These are phyloP conservation scores for Molossus molossus DNA, from an alignment of 2,797 vertebrate genomes.

Conservation along the genomic window DNA sequence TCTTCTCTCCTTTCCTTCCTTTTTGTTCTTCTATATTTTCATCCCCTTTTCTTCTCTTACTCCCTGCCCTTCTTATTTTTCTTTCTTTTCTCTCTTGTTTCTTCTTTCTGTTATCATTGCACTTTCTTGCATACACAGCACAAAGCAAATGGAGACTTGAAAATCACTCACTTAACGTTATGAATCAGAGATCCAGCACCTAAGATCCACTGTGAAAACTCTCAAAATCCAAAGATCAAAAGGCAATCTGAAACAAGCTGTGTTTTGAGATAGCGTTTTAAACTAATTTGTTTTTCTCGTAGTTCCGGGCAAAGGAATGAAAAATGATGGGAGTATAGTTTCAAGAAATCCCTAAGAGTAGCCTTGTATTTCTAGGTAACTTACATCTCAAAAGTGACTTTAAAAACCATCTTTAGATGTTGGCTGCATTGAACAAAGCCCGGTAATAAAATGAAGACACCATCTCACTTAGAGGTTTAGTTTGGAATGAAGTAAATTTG, in stretches of 20 bases:
- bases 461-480: background rate
- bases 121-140: background rate
- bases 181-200: background rate
- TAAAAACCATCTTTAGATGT: conserved; percentile 49
- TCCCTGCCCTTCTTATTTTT: background rate
- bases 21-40: background rate
- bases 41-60: background rate
- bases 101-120: background rate
- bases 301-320: background rate
- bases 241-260: background rate
- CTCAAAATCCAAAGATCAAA: conserved; percentile 18
- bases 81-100: background rate
- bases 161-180: background rate
- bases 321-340: background rate
- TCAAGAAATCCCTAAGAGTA: conserved; percentile 13
- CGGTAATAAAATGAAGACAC: conserved; percentile 35
- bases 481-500: background rate
- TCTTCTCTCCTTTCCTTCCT: background rate
- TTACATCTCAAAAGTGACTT: background rate
- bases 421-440: background rate
- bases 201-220: background rate
- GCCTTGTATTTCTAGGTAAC: background rate
- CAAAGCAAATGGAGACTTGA: background rate
- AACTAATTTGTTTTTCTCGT: conserved; percentile 41
- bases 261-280: conserved; percentile 43